Evolutionary conservation across 2,797 vertebrate genomes (phyloP).

Genomic region (Manis crassicaudata): DNA sequence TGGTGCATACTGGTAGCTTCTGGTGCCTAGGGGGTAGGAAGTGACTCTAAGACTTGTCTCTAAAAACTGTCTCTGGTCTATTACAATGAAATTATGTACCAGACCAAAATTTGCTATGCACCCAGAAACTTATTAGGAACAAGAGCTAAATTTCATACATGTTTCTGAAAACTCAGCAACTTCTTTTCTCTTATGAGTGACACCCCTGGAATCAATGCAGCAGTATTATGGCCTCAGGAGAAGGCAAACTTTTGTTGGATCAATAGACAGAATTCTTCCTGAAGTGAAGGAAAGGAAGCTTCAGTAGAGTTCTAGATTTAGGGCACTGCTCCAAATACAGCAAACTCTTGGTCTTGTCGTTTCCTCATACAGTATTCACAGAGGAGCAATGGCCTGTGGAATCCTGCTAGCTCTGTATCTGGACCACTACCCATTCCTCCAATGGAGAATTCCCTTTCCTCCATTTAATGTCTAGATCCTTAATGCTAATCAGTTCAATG

Average conservation of each 20-base stretch:
- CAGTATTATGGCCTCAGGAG: neutral
- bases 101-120: neutral
- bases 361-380: neutral
- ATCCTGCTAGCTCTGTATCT: neutral
- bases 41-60: neutral
- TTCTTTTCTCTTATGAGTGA: neutral
- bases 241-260: neutral
- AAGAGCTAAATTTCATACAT: neutral
- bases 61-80: neutral
- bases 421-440: neutral
- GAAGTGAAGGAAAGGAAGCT: neutral
- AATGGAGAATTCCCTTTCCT: neutral
- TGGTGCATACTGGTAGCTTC: neutral
- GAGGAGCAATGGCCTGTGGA: neutral
- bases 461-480: neutral
- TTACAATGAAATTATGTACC: neutral
- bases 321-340: neutral
- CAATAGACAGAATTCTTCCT: neutral
- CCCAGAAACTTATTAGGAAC: neutral
- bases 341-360: neutral
- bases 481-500: neutral
- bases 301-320: accelerated
- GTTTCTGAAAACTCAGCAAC: neutral
- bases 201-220: neutral
- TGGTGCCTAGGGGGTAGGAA: accelerated